Evolutionary conservation across 37 sponge, comb jelly and placozoan species (phyloP), one percentile per base, ranked within the genome.

Genomic region (Chondrilla cf. caribensis): DNA sequence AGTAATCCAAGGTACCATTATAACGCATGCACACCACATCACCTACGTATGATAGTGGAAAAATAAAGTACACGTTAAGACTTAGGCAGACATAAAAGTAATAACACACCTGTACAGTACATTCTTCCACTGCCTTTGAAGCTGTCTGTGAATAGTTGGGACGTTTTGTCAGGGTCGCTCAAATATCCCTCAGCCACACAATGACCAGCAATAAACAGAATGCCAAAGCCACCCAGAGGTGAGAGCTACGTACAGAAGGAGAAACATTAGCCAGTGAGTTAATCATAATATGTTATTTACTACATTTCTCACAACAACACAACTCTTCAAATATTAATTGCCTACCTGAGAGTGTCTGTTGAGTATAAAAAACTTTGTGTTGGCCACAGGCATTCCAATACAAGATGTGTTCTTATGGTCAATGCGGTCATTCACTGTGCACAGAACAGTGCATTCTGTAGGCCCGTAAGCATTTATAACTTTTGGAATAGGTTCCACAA

Each of bases 201-300:
- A 44, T 35, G 71, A 36, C 90, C 90, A 36, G 73, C 86, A n/a
- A 87, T 78, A 43, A 59, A 68, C 19, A 87, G 83, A 21, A 32
- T 77, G 3, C 88, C 88, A 18, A n/a, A n/a, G 3, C 3, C 19
- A 36, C 79, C 79, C 2, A 83, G 0, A 0, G 88, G 83, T 55
- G 71, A 73, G 6, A 40, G 70, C 58, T 68, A 47, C 37, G n/a
- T n/a, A n/a, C n/a, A n/a, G n/a, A 73, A 31, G 26, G 40, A 25
- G 54, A 29, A 67, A 67, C 29, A 67, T 28, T n/a, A 29, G 11
- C 51, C 11, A 14, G 6, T 47, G 51, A 47, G 6, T 47, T 14
- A 47, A 47, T 11, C 6, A 47, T 47, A 47, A 47, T 47, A 47
- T 6, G 51, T 47, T 6, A 47, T 47, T 11, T 47, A 47, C n/a